Base-by-base conservation (phyloP, 1,140 invertebrate genomes). In the Colletes gigas region DNA sequence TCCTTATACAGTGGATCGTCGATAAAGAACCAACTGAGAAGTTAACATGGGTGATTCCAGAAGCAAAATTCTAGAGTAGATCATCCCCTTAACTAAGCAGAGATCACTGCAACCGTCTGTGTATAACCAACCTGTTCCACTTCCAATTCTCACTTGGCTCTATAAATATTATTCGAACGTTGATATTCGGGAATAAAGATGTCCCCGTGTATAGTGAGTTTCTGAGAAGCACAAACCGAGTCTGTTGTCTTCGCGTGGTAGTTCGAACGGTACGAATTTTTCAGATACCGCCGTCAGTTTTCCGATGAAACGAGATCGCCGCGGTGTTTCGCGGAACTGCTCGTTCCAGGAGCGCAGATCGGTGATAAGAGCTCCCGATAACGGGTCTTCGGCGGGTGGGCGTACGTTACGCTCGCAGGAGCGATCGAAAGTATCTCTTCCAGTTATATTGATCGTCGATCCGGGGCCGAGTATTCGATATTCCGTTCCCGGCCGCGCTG, bases 361-460 rank as follows among this genome's bases (percentile, higher is more conserved):
- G 19, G n/a, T 84, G 84, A 85, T 85, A 84, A 85, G 73, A 65
- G 17, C 21, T 39, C 21, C 30, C 83, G 83, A 85, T 84, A 85
- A 85, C 84, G 83, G 84, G 83, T 76, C 84, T 85, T 78, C 57
- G 73, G 73, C 65, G 84, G 70, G 84, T 85, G 83, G 84, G 84
- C 83, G 84, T 81, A 85, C 70, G 21, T 79, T 82, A 81, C 83
- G 73, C 78, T 85, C 69, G 68, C 83, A 85, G 83, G 62, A 85
- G 78, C 83, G 79, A 85, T 84, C 79, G 65, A 84, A 67, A 73
- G 47, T 77, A 85, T 79, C 84, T 78, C 84, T 85, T 68, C 69
- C 83, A 82, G 83, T 84, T 81, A 75, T 85, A 84, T 81, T 30
- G 78, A 74, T 79, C 84, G 86, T 84, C 85, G 88, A 90, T 89